Conservation (phyloP, 2,797 vertebrate genomes). For the Trachurus trachurus region DNA sequence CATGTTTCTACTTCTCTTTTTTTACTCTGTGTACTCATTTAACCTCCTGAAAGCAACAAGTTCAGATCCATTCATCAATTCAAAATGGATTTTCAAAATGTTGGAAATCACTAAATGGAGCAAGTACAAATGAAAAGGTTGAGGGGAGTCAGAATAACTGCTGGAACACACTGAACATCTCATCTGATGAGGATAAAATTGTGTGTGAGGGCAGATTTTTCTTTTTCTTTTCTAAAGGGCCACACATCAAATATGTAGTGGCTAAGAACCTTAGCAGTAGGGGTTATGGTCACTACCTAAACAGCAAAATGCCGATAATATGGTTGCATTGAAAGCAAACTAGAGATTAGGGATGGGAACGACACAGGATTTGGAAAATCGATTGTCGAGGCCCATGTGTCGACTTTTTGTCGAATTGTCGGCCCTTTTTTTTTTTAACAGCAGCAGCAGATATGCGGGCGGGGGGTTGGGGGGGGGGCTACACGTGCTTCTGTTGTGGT, state of each 20-base stretch:
- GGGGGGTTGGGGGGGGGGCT: no score
- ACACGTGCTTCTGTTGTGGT: no score
- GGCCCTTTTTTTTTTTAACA: no score
- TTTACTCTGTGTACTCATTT: background rate
- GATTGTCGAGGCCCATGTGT: no score
- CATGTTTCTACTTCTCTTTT: background rate
- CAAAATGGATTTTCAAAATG: slow-evolving; percentile 26
- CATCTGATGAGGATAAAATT: slow-evolving; percentile 18
- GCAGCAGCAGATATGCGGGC: no score
- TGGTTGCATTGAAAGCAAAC: background rate
- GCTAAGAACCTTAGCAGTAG: fast-evolving
- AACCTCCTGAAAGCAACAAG: slow-evolving; percentile 28
- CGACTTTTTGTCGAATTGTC: no score
- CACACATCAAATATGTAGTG: background rate
- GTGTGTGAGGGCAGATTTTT: background rate
- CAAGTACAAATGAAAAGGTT: slow-evolving; percentile 25
- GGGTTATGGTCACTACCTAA: background rate
- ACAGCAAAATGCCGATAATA: background rate
- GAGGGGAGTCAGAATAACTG: background rate
- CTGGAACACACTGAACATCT: slow-evolving; percentile 10
- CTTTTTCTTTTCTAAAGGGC: background rate
- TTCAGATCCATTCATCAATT: slow-evolving; percentile 29
- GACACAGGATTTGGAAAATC: no score
- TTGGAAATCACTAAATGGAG: slow-evolving; percentile 7
- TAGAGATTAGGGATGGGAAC: no score